phyloP scores from a whole-genome alignment of 2,888 invertebrate genomes.

The Fragum whitleyi region DNA sequence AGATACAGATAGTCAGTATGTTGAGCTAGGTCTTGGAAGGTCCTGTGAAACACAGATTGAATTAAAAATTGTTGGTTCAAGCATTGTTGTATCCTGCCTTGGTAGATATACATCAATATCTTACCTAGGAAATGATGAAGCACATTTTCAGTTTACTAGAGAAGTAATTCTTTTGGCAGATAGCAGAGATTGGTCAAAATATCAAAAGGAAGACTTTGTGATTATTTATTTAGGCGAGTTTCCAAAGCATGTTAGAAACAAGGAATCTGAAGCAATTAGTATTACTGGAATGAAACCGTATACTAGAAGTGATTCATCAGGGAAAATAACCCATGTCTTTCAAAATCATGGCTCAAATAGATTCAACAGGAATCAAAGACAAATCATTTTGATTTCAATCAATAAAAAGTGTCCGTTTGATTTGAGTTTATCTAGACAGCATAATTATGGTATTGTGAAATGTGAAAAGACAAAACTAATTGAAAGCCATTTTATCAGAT shows the following conservation, averaged over 20 bases:
- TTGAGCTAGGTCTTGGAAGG: constrained; percentile 42
- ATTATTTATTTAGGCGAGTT: constrained; percentile 50
- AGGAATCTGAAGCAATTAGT: constrained; percentile 18
- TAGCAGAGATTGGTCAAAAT: constrained; percentile 27
- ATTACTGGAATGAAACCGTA: constrained; percentile 35
- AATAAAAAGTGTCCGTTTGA: constrained; percentile 40
- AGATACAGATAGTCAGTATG: constrained; percentile 37
- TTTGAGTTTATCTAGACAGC: constrained; percentile 12
- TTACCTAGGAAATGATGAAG: constrained; percentile 46
- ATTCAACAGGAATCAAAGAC: constrained; percentile 37
- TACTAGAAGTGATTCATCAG: neutral
- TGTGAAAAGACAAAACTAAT: neutral
- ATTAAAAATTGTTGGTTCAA: constrained; percentile 40
- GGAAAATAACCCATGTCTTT: neutral
- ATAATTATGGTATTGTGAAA: neutral
- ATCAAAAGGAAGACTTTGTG: constrained; percentile 50
- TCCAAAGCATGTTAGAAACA: constrained; percentile 40
- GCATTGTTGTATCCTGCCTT: constrained; percentile 33
- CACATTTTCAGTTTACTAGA: constrained; percentile 43
- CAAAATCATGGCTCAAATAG: neutral
- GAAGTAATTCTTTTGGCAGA: constrained; percentile 37
- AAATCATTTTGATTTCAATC: constrained; percentile 49
- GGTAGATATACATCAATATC: constrained; percentile 30
- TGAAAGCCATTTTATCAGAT: neutral
- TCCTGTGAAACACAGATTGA: constrained; percentile 41